Evolutionary conservation across 1,140 invertebrate genomes (phyloP).

Genomic region (Drosophila baimaii): DNA sequence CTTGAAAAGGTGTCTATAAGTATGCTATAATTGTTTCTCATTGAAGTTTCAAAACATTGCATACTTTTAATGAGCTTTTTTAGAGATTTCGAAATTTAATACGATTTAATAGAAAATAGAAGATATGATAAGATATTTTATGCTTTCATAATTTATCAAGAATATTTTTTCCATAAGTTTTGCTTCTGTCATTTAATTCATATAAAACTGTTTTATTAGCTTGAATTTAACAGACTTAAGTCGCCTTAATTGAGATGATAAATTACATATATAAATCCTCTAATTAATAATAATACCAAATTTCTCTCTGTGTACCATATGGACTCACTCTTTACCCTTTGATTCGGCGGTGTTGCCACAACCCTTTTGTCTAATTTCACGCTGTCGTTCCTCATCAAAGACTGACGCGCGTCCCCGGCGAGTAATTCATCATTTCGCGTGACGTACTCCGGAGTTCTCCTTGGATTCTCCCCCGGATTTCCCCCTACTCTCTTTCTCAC

Average conservation of each 20-base stretch:
- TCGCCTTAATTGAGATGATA: rapidly evolving
- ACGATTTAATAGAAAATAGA: too few relatives aligned
- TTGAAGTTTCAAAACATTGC: not conserved
- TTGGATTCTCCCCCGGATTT: constrained; percentile 14
- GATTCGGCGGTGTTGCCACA: constrained; percentile 49
- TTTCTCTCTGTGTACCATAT: constrained; percentile 15
- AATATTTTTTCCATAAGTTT: too few relatives aligned
- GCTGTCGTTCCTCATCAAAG: constrained; percentile 81
- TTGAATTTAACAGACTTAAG: too few relatives aligned
- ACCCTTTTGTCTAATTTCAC: constrained; percentile 82
- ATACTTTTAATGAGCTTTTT: not conserved
- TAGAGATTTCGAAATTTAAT: not conserved
- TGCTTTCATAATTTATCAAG: too few relatives aligned
- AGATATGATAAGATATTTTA: too few relatives aligned
- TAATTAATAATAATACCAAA: not conserved
- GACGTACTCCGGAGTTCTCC: constrained; percentile 66
- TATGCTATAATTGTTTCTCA: not conserved
- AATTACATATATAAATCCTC: not conserved
- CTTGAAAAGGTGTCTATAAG: not conserved
- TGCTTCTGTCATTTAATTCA: too few relatives aligned
- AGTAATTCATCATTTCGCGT: constrained; percentile 83
- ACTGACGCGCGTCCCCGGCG: constrained; percentile 80
- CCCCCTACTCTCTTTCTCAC: constrained; percentile 17
- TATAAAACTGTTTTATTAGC: too few relatives aligned
- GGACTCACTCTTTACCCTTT: constrained; percentile 33